These are phyloP conservation scores for Motacilla alba DNA, from an alignment of 2,113 vertebrate genomes.

Conservation along the genomic window DNA sequence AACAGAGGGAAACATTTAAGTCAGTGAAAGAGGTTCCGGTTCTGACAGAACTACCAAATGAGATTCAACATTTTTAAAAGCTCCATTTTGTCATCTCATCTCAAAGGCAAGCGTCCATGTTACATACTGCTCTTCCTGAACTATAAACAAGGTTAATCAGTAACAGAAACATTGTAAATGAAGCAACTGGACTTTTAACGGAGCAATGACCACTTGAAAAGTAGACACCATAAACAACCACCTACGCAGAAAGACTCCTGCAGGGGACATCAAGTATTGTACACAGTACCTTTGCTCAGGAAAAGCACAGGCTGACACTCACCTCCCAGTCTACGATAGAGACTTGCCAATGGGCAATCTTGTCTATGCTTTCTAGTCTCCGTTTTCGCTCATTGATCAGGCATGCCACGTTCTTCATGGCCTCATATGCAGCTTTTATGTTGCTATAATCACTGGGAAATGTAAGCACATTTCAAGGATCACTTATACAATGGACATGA, in stretches of 20 bases:
- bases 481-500: background rate
- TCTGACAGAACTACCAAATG: background rate
- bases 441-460: slow-evolving; percentile 84
- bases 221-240: background rate
- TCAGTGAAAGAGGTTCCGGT: background rate
- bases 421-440: slow-evolving; percentile 87
- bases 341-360: slow-evolving; percentile 97
- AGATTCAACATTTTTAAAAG: background rate
- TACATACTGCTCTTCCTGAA: background rate
- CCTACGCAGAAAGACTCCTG: background rate
- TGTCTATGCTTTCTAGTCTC: slow-evolving; percentile 91
- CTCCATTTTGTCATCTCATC: background rate
- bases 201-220: background rate
- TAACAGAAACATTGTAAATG: background rate
- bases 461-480: background rate
- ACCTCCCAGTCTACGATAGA: slow-evolving; percentile 96
- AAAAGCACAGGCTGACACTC: slow-evolving; percentile 2
- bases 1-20: background rate
- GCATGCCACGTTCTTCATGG: slow-evolving; percentile 97
- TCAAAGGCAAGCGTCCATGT: background rate
- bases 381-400: slow-evolving; percentile 96
- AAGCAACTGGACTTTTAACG: slow-evolving; percentile 9
- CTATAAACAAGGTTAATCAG: background rate
- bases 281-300: slow-evolving; percentile 11
- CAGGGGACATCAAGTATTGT: background rate